A percentile compares a stretch with the other conserved stretches of the same genome.
Evolutionary conservation across 2,113 vertebrate genomes (phyloP).

Genomic region (Glaucidium brasilianum): DNA sequence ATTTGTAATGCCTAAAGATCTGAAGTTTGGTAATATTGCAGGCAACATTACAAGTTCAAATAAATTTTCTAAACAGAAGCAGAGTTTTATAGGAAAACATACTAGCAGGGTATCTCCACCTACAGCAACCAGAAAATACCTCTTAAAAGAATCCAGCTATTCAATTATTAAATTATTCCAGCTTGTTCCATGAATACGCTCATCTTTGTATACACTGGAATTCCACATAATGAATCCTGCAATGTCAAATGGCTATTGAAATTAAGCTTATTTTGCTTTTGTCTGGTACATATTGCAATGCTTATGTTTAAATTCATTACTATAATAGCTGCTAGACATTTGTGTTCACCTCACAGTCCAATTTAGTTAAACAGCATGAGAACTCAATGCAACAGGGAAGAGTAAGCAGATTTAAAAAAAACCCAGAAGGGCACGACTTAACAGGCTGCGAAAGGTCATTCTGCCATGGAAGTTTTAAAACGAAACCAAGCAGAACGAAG

Average conservation of each 20-base stretch:
- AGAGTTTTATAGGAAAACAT: neutral
- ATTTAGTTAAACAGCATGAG: constrained; percentile 15
- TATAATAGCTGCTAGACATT: constrained; percentile 5
- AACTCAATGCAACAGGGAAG: constrained; percentile 6
- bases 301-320: neutral
- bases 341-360: constrained; percentile 7
- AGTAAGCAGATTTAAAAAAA: constrained; percentile 16
- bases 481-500: neutral
- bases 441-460: constrained; percentile 36
- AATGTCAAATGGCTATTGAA: neutral
- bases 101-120: neutral
- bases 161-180: neutral
- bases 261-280: neutral
- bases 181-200: neutral
- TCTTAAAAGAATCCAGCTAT: neutral
- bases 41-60: neutral
- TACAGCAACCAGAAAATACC: neutral
- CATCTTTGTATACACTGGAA: neutral
- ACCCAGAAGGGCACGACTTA: neutral
- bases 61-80: neutral
- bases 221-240: neutral
- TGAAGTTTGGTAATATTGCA: neutral
- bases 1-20: neutral
- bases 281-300: neutral
- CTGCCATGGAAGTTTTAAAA: constrained; percentile 13